Percentiles rank a stretch among this genome's conserved stretches.
phyloP scores from a whole-genome alignment of 2,797 vertebrate genomes.

The Cuniculus paca region DNA sequence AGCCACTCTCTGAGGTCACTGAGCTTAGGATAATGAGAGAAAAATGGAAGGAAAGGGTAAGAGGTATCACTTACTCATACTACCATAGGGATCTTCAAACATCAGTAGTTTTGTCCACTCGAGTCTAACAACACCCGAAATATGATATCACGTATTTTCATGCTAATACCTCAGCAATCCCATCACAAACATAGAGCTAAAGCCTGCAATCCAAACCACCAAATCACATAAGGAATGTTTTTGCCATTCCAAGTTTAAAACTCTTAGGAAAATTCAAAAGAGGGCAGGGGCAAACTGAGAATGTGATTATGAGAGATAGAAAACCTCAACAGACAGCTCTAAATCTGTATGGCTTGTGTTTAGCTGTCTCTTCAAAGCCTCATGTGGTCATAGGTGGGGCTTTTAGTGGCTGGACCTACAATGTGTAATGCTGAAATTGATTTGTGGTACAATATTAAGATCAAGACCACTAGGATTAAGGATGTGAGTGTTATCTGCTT shows the following conservation, averaged over 20 bases:
- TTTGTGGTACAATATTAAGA: not conserved
- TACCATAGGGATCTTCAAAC: not conserved
- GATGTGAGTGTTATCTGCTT: not conserved
- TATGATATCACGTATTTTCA: not conserved
- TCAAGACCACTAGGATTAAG: not conserved
- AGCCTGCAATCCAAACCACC: not conserved
- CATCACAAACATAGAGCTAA: not conserved
- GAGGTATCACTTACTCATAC: not conserved
- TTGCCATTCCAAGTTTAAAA: not conserved
- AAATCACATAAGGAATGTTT: not conserved
- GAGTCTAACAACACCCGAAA: not conserved
- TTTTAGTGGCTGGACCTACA: not conserved
- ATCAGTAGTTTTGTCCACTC: not conserved
- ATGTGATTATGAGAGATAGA: not conserved
- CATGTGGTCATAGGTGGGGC: not conserved
- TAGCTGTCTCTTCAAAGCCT: not conserved
- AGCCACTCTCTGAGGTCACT: not conserved
- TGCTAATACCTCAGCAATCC: not conserved
- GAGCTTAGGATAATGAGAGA: conserved; percentile 33
- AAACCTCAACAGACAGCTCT: not conserved
- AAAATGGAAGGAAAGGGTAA: conserved; percentile 23
- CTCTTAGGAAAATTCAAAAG: not conserved
- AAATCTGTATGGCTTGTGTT: not conserved
- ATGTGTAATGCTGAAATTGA: not conserved
- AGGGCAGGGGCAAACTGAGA: not conserved